Base-by-base conservation (phyloP, 2,113 vertebrate genomes). In the Struthio camelus region DNA sequence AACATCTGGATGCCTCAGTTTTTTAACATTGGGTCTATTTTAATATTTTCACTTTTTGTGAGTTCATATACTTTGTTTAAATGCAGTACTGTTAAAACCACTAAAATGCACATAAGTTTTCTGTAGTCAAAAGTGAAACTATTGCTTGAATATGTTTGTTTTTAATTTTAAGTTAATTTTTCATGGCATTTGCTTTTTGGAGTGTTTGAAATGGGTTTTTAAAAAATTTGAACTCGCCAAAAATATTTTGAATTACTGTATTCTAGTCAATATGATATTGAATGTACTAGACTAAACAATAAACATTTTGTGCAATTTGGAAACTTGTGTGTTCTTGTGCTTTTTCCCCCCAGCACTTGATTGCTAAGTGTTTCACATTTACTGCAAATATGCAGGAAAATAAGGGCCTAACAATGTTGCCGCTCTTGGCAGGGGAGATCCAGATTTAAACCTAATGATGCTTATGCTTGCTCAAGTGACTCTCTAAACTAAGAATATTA, bases 221-320 rank as follows among this genome's bases (percentile, higher is more conserved):
- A 40, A 93, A 91, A 94, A n/a, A 77, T 79, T 94, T 94, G 80
- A 95, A 96, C 87, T 95, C 86, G 46, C 95, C 94, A 96, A 97
- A 96, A 95, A 64, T 76, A 51, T 89, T 96, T 96, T 95, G 62
- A 92, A 93, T 96, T 82, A 80, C 90, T 95, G 84, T 97, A 85
- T 93, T 96, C 89, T 95, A 88, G 91, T 96, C 84, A 50, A 51
- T 77, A 92, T 89, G 85, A 85, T 84, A 87, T 3, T 97, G 96
- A 97, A 96, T 97, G 97, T 97, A 96, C 90, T 95, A 94, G 90
- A 94, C 85, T 93, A 97, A 75, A 96, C 90, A 97, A 97, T 97
- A 97, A 97, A 97, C 76, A 95, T 96, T 97, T 97, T 96, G 96
- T 97, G 97, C 96, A 96, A 96, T 97, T 97, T 97, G 94, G 89